Conservation (phyloP, 1,140 invertebrate genomes). For the Musca vetustissima region DNA sequence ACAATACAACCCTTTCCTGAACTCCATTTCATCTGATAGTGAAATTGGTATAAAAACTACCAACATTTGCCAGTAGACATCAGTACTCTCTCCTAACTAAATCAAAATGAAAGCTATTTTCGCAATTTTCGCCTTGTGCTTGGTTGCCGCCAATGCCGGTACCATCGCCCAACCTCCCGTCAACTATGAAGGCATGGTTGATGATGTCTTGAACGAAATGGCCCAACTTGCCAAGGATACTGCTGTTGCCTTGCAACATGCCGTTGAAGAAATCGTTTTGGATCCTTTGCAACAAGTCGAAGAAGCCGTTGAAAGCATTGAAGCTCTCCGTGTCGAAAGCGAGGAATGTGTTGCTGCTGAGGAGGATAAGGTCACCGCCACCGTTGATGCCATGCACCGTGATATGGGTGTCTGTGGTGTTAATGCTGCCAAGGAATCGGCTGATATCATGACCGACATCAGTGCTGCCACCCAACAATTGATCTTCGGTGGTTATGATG, state of each 20-base stretch:
- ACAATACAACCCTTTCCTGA: too few species aligned
- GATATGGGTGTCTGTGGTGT: conserved; percentile 37
- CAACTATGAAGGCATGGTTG: conserved; percentile 31
- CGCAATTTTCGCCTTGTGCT: conserved; percentile 1
- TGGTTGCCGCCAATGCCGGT: conserved; percentile 7
- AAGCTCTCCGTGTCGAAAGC: conserved; percentile 35
- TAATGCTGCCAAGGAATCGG: conserved; percentile 39
- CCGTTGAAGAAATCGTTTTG: conserved; percentile 44
- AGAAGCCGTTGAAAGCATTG: conserved; percentile 36
- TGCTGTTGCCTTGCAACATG: conserved; percentile 34
- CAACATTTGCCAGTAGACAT: too few species aligned
- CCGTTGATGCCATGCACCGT: conserved; percentile 38
- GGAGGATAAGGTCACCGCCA: conserved; percentile 33
- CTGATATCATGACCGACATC: conserved; percentile 37
- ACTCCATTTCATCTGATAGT: too few species aligned
- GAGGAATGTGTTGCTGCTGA: conserved; percentile 42
- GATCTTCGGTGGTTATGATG: conserved; percentile 38
- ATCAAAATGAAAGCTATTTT: conserved; percentile 24
- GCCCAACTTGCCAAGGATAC: conserved; percentile 35
- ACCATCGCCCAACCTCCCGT: neutral
- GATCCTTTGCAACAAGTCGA: conserved; percentile 46
- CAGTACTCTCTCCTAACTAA: neutral
- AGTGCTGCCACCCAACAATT: conserved; percentile 42
- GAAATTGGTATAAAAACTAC: too few species aligned
- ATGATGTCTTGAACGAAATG: conserved; percentile 37